phyloP scores from a whole-genome alignment of 2,888 invertebrate genomes.

The Zygothrica quintamaculata region DNA sequence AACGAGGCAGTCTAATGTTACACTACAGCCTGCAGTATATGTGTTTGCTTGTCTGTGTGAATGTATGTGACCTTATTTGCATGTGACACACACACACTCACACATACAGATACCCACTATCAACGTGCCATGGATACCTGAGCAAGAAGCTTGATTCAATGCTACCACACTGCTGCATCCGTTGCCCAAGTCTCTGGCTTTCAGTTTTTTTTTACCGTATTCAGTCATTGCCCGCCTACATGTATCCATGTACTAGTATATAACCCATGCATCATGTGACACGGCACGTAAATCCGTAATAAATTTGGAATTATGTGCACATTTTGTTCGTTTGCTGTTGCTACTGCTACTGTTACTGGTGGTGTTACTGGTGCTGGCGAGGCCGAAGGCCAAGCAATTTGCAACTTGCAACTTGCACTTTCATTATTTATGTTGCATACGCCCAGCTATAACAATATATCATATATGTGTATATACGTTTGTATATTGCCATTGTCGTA shows the following conservation, averaged over 20 bases:
- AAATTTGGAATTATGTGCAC: conserved; percentile 77
- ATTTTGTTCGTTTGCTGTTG: conserved; percentile 53
- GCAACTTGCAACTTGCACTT: conserved; percentile 78
- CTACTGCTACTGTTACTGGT: conserved; percentile 12
- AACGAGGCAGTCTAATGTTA: conserved; percentile 35
- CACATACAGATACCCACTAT: no score
- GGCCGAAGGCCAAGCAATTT: conserved; percentile 73
- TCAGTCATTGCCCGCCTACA: conserved; percentile 14
- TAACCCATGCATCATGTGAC: conserved; percentile 61
- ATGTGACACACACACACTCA: conserved; percentile 64
- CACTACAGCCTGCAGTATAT: conserved; percentile 9
- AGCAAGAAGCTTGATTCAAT: conserved; percentile 20
- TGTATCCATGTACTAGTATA: conserved; percentile 7
- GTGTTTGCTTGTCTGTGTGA: conserved; percentile 8
- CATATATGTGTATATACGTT: conserved; percentile 14
- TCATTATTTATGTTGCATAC: conserved; percentile 72
- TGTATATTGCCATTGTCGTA: conserved; percentile 11
- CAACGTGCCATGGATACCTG: conserved; percentile 70
- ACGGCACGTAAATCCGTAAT: conserved; percentile 71
- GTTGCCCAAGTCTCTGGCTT: not conserved
- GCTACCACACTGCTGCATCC: not conserved
- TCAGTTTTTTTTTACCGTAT: conserved; percentile 8
- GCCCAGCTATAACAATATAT: conserved; percentile 44
- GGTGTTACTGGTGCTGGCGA: conserved; percentile 10
- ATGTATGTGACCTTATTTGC: conserved; percentile 65